Percentiles rank a stretch among this genome's conserved stretches.
Evolutionary conservation across 2,113 vertebrate genomes (phyloP).

Genomic region (Oreochromis aureus): DNA sequence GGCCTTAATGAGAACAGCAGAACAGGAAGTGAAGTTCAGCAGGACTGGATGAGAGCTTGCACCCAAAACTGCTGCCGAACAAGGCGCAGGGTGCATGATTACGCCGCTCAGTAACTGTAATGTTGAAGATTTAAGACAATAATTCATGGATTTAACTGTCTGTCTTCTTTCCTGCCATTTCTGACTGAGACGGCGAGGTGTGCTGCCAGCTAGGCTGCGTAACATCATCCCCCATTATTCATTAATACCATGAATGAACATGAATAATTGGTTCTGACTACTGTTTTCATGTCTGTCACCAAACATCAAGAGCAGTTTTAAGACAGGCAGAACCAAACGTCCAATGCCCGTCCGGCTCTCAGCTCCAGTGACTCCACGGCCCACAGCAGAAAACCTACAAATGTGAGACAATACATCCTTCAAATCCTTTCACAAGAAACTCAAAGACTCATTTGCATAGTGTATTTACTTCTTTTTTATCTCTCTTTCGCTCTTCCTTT

Average conservation of each 20-base stretch:
- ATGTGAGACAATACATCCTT: background rate
- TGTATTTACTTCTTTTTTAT: background rate
- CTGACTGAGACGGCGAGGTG: background rate
- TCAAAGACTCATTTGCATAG: background rate
- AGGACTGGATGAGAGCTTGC: background rate
- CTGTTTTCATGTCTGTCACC: background rate
- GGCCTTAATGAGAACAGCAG: background rate
- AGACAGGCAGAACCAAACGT: background rate
- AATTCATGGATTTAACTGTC: background rate
- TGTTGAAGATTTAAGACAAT: background rate
- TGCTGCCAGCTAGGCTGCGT: background rate
- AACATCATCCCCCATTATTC: background rate
- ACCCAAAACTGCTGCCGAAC: background rate
- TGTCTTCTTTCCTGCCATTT: background rate
- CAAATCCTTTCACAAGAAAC: background rate
- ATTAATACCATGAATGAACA: background rate
- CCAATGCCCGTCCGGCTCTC: background rate
- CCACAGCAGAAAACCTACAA: background rate
- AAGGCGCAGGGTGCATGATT: background rate
- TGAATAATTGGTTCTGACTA: background rate
- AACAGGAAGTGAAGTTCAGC: background rate
- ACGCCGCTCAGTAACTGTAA: background rate
- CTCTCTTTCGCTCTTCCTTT: background rate
- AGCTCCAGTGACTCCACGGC: background rate
- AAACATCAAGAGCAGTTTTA: accelerated